Evolutionary conservation across 2,113 vertebrate genomes (phyloP).

Genomic region (Entomyzon cyanotis): DNA sequence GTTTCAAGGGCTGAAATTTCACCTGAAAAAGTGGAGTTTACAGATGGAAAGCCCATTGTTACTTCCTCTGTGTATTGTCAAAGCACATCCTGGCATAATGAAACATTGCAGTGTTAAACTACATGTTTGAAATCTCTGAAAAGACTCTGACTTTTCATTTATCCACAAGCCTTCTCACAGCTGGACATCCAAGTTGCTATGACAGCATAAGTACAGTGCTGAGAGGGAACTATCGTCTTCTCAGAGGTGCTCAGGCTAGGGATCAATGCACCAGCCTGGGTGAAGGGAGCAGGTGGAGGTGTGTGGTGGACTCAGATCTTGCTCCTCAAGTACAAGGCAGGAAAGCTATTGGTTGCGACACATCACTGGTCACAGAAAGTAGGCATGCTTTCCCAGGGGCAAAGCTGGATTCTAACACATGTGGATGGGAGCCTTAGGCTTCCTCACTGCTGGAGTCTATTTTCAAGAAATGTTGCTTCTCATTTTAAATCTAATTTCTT

Average conservation of each 20-base stretch:
- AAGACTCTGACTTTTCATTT: neutral
- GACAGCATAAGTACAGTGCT: neutral
- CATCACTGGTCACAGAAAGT: fast-evolving
- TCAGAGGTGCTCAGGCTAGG: fast-evolving
- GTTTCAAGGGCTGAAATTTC: slow-evolving; percentile 49
- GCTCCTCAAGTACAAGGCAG: neutral
- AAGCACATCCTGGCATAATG: neutral
- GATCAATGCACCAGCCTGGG: neutral
- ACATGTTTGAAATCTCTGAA: neutral
- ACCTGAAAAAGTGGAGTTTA: neutral
- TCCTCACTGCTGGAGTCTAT: neutral
- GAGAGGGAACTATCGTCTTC: neutral
- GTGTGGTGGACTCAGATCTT: neutral
- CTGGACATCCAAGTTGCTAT: fast-evolving
- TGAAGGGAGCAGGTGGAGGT: neutral
- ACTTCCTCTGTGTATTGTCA: neutral
- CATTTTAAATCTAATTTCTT: slow-evolving; percentile 14
- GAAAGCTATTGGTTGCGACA: neutral
- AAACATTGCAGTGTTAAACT: neutral
- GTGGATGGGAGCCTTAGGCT: neutral
- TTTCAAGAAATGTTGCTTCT: neutral
- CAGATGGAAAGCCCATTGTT: neutral
- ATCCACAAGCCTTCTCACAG: neutral
- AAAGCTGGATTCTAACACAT: neutral
- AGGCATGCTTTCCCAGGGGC: neutral